Evolutionary conservation across 2,113 vertebrate species (phyloP).

Genomic region (Sphaerodactylus townsendi): DNA sequence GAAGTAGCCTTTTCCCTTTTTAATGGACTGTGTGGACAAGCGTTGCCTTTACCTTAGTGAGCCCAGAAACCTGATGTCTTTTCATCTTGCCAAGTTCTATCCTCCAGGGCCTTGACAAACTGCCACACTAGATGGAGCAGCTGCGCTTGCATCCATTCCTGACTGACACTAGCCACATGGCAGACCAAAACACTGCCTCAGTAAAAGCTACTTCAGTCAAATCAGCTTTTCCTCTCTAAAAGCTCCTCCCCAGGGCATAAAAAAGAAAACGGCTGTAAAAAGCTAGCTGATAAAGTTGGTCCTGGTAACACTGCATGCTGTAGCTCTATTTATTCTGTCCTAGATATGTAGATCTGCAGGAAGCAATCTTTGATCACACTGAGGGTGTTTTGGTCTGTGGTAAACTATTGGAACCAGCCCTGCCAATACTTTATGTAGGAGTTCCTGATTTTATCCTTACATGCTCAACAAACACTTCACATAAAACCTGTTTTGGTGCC

Average conservation of each 20-base stretch:
- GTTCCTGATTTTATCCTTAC: not conserved
- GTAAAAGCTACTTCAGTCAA: not conserved
- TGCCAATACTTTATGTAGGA: not conserved
- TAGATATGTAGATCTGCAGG: not conserved
- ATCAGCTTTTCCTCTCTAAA: not conserved
- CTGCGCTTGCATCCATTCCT: not conserved
- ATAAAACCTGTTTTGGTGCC: not conserved
- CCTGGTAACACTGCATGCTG: not conserved
- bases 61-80: not conserved
- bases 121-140: conserved; percentile 1
- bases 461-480: not conserved
- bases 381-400: no score
- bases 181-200: not conserved
- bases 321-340: not conserved
- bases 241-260: not conserved
- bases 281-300: not conserved
- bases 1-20: not conserved
- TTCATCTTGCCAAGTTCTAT: not conserved
- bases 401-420: not conserved
- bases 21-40: not conserved
- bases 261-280: not conserved
- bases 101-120: not conserved
- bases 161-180: not conserved
- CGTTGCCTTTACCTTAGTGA: not conserved
- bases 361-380: not conserved